Conservation (phyloP, 2,797 vertebrate species). For the Peromyscus melanophrys region DNA sequence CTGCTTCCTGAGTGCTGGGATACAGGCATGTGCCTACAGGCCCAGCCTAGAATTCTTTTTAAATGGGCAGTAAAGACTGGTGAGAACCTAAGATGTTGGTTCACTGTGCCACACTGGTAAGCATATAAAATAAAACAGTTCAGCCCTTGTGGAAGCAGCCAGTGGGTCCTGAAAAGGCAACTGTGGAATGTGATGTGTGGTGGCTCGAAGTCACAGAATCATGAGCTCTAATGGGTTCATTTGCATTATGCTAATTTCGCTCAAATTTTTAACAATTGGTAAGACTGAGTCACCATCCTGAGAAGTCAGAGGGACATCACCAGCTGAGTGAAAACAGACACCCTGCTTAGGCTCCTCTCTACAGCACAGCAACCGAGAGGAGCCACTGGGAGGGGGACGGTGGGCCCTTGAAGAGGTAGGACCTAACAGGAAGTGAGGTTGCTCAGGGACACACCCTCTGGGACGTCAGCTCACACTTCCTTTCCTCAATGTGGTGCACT, state of each 20-base stretch:
- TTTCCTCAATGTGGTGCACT: background rate
- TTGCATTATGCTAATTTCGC: background rate
- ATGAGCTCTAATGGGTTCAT: background rate
- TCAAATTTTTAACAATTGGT: background rate
- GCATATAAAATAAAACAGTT: background rate
- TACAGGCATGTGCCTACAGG: background rate
- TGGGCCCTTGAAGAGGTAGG: background rate
- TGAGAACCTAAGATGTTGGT: background rate
- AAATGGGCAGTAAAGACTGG: background rate
- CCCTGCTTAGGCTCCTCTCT: background rate
- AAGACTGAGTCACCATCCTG: background rate
- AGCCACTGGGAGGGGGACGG: background rate
- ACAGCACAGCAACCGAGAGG: too few relatives aligned
- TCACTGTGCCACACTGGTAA: accelerated
- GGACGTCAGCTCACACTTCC: too few relatives aligned
- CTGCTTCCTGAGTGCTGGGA: too few relatives aligned
- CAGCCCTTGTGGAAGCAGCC: background rate
- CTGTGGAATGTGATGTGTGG: accelerated
- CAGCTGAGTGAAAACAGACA: background rate
- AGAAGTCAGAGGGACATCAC: background rate
- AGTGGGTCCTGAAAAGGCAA: background rate
- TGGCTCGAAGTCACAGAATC: background rate
- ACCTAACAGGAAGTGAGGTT: background rate
- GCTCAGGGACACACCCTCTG: background rate
- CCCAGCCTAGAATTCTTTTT: background rate